These are phyloP conservation scores for Phlogophora meticulosa DNA, from an alignment of 2,888 invertebrate genomes.

Conservation along the genomic window DNA sequence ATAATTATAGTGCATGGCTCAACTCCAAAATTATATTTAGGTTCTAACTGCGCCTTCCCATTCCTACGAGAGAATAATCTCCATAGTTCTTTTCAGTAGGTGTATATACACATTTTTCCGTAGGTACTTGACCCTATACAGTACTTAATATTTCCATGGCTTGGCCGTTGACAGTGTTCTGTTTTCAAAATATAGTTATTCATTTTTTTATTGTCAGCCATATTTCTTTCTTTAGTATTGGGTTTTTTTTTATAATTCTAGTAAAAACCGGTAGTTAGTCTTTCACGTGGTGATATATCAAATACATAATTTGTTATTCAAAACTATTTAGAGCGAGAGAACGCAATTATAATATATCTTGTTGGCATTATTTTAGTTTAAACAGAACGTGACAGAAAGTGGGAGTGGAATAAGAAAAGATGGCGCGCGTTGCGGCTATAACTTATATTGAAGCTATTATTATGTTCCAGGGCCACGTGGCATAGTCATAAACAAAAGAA, in stretches of 20 bases:
- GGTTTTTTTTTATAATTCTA: no score
- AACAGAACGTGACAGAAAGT: conserved; percentile 40
- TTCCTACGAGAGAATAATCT: conserved; percentile 73
- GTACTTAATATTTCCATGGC: background rate
- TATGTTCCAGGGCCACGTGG: conserved; percentile 25
- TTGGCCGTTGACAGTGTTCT: background rate
- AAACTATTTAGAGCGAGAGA: conserved; percentile 1
- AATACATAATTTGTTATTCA: background rate
- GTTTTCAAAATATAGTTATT: background rate
- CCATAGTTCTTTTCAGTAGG: conserved; percentile 30
- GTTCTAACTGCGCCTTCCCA: conserved; percentile 78
- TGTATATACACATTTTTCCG: background rate
- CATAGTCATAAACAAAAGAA: conserved; percentile 13
- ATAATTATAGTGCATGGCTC: conserved; percentile 84
- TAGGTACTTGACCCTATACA: no score
- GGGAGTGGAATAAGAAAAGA: conserved; percentile 34
- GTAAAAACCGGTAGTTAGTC: no score
- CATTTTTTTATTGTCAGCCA: conserved; percentile 17
- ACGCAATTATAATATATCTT: conserved; percentile 10
- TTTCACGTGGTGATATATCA: no score
- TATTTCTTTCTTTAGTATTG: background rate
- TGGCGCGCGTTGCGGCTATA: conserved; percentile 27
- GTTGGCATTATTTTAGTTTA: conserved; percentile 33
- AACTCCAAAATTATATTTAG: conserved; percentile 83
- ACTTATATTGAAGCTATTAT: conserved; percentile 42